Base-by-base conservation (phyloP, 2,797 vertebrate genomes). In the Coracias cyanogaster region DNA sequence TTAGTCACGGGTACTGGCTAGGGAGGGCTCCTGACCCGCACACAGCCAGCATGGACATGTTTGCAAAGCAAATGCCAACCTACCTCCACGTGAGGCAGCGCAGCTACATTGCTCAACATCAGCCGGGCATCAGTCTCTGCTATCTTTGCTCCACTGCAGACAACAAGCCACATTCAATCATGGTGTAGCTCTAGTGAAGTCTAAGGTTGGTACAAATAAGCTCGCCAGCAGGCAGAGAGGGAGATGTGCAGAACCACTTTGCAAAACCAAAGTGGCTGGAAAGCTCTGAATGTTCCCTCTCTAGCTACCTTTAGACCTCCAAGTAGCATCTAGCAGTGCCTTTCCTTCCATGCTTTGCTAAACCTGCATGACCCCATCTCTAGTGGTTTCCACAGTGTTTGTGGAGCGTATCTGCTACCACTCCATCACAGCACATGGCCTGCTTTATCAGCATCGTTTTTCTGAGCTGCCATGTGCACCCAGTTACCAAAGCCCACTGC, bases 11-110 rank as follows among this genome's bases (percentile, higher is more conserved):
- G 28, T 33, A 24, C 43, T 45, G 25, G 51, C 21, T 6, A 22
- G 25, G 51, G 67, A 65, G 41, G 3, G 2, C 19, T 58, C 48
- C 48, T 25, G 15, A 39, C 46, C 7, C 9, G 31, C 8, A 17
- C 22, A 39, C 13, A 70, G 74, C 6, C 61, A n/a, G 31, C 21
- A 25, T 0, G 0, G 20, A 57, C 6, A 9, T 71, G 24, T 67
- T 71, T 19, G 87, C 74, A 82, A 64, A 60, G 58, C 33, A 29
- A 52, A 10, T 3, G 10, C 33, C 2, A 6, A 31, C 24, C 49
- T 39, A 17, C 45, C n/a, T 69, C 21, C 21, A 12, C 2, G 11
- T 4, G 6, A 76, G 37, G 45, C 49, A 72, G n/a, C n/a, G 25
- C 10, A 51, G 28, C 43, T 39, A 25, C 3, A 0, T 16, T 33